These are phyloP conservation scores for Paraescarpia echinospica DNA, from an alignment of 1,140 invertebrate species.

Conservation along the genomic window DNA sequence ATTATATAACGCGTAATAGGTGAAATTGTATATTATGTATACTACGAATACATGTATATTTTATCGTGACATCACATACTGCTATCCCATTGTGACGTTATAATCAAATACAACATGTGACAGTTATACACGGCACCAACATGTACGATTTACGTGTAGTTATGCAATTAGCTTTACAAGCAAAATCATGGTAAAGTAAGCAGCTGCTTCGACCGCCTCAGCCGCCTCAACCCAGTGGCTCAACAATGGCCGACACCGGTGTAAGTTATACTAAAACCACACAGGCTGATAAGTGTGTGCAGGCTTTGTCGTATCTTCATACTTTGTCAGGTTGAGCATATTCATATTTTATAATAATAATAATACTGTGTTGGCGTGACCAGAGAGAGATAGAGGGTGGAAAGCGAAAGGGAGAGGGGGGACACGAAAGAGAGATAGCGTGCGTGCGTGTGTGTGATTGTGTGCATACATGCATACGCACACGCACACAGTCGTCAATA, in stretches of 20 bases:
- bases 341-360: too few species aligned
- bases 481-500: background rate
- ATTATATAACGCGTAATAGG: background rate
- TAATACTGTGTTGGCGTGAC: too few species aligned
- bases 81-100: background rate
- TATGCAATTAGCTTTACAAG: background rate
- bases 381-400: too few species aligned
- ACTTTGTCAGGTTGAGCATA: too few species aligned
- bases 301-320: too few species aligned
- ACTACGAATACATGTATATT: background rate
- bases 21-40: too few species aligned
- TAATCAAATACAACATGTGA: background rate
- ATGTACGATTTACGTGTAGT: background rate
- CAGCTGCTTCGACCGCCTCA: background rate
- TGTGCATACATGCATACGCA: too few species aligned
- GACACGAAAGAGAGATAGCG: too few species aligned
- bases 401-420: too few species aligned
- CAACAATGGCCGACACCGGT: background rate
- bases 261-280: background rate
- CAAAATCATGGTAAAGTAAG: background rate
- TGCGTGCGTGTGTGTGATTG: too few species aligned
- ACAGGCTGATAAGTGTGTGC: too few species aligned
- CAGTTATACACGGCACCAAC: background rate
- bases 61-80: background rate
- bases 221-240: background rate